These are phyloP conservation scores for Erynnis tages DNA, from an alignment of 2,888 invertebrate species.

Conservation along the genomic window DNA sequence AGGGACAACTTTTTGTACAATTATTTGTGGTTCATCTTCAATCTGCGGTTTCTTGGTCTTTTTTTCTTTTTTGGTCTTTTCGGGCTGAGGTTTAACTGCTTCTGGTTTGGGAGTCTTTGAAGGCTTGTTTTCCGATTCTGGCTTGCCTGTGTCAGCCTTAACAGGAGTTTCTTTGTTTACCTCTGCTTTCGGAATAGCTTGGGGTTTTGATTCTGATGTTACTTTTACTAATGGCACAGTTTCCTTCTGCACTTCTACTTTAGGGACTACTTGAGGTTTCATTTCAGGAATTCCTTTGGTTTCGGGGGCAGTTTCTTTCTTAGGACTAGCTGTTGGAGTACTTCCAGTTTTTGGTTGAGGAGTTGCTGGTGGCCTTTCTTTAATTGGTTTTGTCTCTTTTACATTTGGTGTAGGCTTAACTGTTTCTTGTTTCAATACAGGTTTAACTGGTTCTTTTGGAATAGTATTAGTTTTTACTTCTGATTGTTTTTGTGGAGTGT, in stretches of 20 bases:
- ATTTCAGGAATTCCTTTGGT: slow-evolving; percentile 32
- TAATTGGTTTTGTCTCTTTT: slow-evolving; percentile 31
- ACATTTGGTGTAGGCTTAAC: slow-evolving; percentile 44
- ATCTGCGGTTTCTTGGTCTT: slow-evolving; percentile 4
- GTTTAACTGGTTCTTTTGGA: slow-evolving; percentile 33
- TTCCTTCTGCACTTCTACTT: slow-evolving; percentile 34
- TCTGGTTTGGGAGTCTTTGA: slow-evolving; percentile 16
- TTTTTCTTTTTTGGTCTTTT: slow-evolving; percentile 2
- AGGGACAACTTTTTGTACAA: slow-evolving; percentile 37
- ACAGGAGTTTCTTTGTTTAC: slow-evolving; percentile 4
- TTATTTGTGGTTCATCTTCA: slow-evolving; percentile 23
- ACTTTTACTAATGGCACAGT: slow-evolving; percentile 31
- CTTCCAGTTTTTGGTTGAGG: slow-evolving; percentile 30
- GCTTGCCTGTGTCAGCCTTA: background rate
- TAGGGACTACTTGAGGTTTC: slow-evolving; percentile 31
- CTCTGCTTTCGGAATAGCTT: slow-evolving; percentile 31
- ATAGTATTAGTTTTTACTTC: slow-evolving; percentile 23
- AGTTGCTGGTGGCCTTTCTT: slow-evolving; percentile 32
- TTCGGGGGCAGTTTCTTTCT: slow-evolving; percentile 28
- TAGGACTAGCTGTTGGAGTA: slow-evolving; percentile 35
- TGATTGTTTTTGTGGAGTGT: slow-evolving; percentile 10
- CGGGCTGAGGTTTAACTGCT: slow-evolving; percentile 7
- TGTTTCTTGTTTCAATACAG: slow-evolving; percentile 31
- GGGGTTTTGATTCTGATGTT: slow-evolving; percentile 32
- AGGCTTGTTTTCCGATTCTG: slow-evolving; percentile 21